Evolutionary conservation across 2,888 invertebrate genomes (phyloP).

Genomic region (Campoplex capitator): DNA sequence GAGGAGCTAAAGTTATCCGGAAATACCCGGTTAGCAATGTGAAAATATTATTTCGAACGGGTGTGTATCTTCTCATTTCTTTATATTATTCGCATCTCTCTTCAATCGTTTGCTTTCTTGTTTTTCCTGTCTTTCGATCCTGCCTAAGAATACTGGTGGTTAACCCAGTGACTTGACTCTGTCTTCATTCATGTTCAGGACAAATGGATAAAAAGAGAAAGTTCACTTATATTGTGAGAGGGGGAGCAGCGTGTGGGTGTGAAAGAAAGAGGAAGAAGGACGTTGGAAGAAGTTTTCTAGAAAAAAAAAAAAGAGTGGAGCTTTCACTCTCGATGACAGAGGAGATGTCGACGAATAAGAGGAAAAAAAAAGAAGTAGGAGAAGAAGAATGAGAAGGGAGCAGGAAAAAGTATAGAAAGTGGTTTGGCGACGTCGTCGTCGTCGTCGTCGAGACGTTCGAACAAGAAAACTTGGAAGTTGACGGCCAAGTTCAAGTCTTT

Average conservation of each 20-base stretch:
- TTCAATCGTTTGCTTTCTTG: not conserved
- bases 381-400: conserved; percentile 2
- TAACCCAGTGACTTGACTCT: conserved; percentile 57
- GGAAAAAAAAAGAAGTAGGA: too few relatives aligned
- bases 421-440: conserved; percentile 37
- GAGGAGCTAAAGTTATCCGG: conserved; percentile 18
- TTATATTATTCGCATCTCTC: not conserved
- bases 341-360: conserved; percentile 67
- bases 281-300: conserved; percentile 74
- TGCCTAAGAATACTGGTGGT: conserved; percentile 46
- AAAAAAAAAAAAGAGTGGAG: conserved; percentile 75
- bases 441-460: conserved; percentile 69
- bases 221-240: not conserved
- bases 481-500: conserved; percentile 83
- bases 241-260: conserved; percentile 6
- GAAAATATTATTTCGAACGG: conserved; percentile 65
- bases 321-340: conserved; percentile 81
- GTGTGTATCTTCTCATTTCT: conserved; percentile 48
- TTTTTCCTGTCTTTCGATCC: not conserved
- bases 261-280: conserved; percentile 35
- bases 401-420: not conserved
- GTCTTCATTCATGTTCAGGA: conserved; percentile 1
- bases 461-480: conserved; percentile 81
- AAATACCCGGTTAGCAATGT: conserved; percentile 60
- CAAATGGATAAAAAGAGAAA: conserved; percentile 32